Base-by-base conservation (phyloP, 1,140 invertebrate species). In the Callitettix versicolor region DNA sequence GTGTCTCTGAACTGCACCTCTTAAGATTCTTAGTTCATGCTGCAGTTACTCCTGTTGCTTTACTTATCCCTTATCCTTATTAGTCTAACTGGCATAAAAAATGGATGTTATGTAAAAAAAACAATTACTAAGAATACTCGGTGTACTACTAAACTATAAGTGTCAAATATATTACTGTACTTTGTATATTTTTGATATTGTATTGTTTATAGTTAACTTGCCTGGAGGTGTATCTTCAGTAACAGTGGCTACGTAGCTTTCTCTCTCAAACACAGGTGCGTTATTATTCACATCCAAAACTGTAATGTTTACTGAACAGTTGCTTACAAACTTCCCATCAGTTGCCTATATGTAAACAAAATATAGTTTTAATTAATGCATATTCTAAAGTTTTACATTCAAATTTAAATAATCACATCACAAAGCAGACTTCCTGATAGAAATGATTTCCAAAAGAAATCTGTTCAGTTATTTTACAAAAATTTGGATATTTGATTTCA, bases 221-320 rank as follows among this genome's bases (percentile, higher is more conserved):
- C 85, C 86, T 60, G 83, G 78, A 24, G 77, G 68, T 0, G 82
- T 79, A 70, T 88, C 82, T 71, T 93, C 89, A 18, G 81, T 76
- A 30, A 92, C 75, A 21, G 78, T 78, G 1, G 83, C 79, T 0
- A 80, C 76, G 62, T 92, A 92, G 55, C 76, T 77, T 24, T 81
- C 76, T n/a, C 80, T 76, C 17, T 78, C 74, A 65, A 95, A 95
- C 7, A 76, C 73, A 1, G 91, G 91, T 4, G 76, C 74, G 68
- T 92, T 87, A 64, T 94, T 91, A 69, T 95, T 95, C 2, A 91
- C 84, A 70, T 95, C 91, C 7, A 82, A 74, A 0, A 93, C 79
- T 1, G 77, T 80, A 14, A 92, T 82, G 60, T 85, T 84, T 1
- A 91, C 83, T 14, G 75, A 69, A 21, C 84, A 81, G 5, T 79